phyloP scores from a whole-genome alignment of 2,888 invertebrate species.

The Drosophila affinis region DNA sequence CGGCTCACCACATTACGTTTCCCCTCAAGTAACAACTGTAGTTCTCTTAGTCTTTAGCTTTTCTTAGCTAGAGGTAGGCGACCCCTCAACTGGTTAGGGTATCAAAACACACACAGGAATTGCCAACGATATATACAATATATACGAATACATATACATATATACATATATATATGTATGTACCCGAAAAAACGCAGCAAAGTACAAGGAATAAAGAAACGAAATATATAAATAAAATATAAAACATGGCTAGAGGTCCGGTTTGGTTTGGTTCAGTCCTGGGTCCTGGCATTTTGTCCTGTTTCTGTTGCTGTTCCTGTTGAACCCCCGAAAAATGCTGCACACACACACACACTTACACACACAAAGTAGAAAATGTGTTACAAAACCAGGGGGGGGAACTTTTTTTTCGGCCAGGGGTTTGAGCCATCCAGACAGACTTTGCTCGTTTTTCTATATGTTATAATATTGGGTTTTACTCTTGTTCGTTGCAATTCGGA shows the following conservation, averaged over 20 bases:
- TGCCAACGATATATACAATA: conserved; percentile 28
- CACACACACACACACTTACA: conserved; percentile 22
- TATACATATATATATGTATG: neutral
- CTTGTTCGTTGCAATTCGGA: neutral
- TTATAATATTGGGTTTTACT: conserved; percentile 56
- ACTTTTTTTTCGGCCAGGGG: conserved; percentile 3
- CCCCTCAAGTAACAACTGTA: too few relatives aligned
- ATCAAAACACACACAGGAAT: conserved; percentile 25
- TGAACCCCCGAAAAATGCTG: conserved; percentile 41
- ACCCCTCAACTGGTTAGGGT: neutral
- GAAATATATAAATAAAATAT: conserved; percentile 52
- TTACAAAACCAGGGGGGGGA: conserved; percentile 71
- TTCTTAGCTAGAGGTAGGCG: too few relatives aligned
- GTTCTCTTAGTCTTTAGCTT: too few relatives aligned
- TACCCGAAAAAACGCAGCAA: conserved; percentile 45
- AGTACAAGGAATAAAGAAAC: conserved; percentile 27
- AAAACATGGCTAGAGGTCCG: conserved; percentile 68
- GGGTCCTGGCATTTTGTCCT: neutral
- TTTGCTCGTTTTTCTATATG: conserved; percentile 64
- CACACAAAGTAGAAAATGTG: conserved; percentile 58
- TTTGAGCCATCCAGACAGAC: conserved; percentile 59
- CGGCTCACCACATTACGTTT: too few relatives aligned
- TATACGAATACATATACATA: neutral
- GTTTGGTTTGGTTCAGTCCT: conserved; percentile 32
- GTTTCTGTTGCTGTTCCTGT: conserved; percentile 54